A percentile compares a stretch with the other conserved stretches of the same genome.
These are phyloP conservation scores for Drosophila tripunctata DNA, from an alignment of 2,888 invertebrate species.

Conservation along the genomic window DNA sequence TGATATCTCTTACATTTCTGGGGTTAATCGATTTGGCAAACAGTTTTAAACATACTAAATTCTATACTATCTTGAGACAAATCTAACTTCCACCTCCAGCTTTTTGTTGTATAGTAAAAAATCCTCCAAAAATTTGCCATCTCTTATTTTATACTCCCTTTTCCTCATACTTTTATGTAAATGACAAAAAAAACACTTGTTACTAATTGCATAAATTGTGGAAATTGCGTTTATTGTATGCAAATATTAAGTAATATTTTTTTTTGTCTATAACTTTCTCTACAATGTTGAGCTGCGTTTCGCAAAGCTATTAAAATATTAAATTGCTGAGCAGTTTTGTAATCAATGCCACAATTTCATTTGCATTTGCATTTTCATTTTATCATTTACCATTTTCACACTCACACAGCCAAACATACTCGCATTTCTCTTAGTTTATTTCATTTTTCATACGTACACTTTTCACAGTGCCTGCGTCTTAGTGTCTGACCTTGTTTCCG, in stretches of 20 bases:
- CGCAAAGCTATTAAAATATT: constrained; percentile 7
- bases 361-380: constrained; percentile 36
- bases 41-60: too few relatives aligned
- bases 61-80: too few relatives aligned
- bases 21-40: too few relatives aligned
- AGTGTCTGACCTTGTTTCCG: constrained; percentile 56
- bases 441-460: constrained; percentile 10
- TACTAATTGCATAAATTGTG: not conserved
- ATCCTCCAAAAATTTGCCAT: too few relatives aligned
- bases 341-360: constrained; percentile 55
- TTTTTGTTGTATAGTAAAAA: too few relatives aligned
- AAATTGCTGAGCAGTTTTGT: constrained; percentile 37
- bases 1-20: too few relatives aligned
- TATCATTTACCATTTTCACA: constrained; percentile 3
- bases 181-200: not conserved
- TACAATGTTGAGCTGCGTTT: not conserved
- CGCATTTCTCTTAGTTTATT: too few relatives aligned
- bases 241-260: not conserved
- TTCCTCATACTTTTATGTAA: not conserved
- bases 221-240: not conserved
- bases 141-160: too few relatives aligned
- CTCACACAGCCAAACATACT: too few relatives aligned
- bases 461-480: constrained; percentile 9
- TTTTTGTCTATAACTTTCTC: not conserved
- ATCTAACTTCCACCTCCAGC: too few relatives aligned